Base-by-base conservation (phyloP, 1,140 invertebrate genomes). In the Scaptomyza hsui region DNA sequence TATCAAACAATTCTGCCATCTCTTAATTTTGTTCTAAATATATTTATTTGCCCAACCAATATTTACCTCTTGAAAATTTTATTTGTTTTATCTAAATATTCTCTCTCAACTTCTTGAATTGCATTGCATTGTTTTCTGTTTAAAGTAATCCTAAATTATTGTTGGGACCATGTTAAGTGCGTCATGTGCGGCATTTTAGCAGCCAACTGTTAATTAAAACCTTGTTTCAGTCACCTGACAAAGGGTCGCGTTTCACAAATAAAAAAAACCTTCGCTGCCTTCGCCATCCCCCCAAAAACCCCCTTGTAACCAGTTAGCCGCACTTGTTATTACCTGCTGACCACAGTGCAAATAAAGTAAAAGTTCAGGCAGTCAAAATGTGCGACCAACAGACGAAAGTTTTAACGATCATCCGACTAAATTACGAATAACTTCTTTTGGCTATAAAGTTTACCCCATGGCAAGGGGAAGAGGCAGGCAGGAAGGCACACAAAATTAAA, bases 301-400 rank as follows among this genome's bases (percentile, higher is more conserved):
- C n/a, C n/a, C n/a, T 55, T 37, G 37, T 62, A 53, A 62, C 67
- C 60, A 35, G 67, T 70, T 70, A 55, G 60, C 45, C 42, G 62
- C 42, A 57, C 62, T 57, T 67, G 63, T 44, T 51, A 52, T 21
- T 71, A 57, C 52, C 68, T 71, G 61, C 57, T 55, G 62, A n/a
- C 37, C 48, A 19, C 48, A 19, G 18, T 32, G 47, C 21, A 55
- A 55, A 55, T 55, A 24, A 55, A 26, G 44, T 44, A 57, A 71
- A 51, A 55, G 44, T 48, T 29, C 47, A 55, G 56, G 29, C 32
- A 62, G 49, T 64, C 52, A 64, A 48, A 44, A 44, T 16, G 32
- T 37, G 32, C 18, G 52, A 26, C 39, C 37, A 39, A 19, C 53
- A 29, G 68, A 47, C 29, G 57, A 71, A 71, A 70, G 67, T 63